Evolutionary conservation across 53 echinoderm and acorn worm genomes (phyloP), one percentile per base, ranked within the genome.

Genomic region (Holothuria scabra): DNA sequence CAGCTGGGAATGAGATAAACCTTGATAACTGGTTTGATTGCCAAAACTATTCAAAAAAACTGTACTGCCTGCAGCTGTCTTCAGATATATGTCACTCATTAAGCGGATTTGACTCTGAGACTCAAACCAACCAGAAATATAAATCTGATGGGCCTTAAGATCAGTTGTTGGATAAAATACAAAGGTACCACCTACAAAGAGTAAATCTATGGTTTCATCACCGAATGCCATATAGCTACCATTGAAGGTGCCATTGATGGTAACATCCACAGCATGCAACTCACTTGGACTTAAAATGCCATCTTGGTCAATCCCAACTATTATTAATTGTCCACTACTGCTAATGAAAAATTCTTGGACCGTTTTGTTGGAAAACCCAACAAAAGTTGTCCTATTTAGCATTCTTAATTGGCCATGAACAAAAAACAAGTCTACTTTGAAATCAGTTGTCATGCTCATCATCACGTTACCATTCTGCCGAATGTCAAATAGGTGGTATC

Each of bases 351-450:
- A 68, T 3, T 29, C 38, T 33, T 68, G 20, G 2, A 68, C 35
- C 19, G 9, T 33, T 10, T 68, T 30, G 35, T 16, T 18, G n/a
- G 68, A 68, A 33, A 12, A 68, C 4, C 68, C 68, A 13, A 6
- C 38, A n/a, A 68, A 68, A 38, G 16, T 33, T 18, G 38, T n/a
- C 33, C 38, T 38, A 19, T 68, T 29, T n/a, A 35, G 33, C 33
- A 68, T 19, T 18, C 26, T 28, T 30, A 66, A 31, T 18, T 12
- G 9, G 9, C 66, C 66, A 66, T 28, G 29, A 20, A 32, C 28
- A 25, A 26, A 12, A 8, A 91, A 67, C 20, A 29, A 46, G 75
- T 91, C 86, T 8, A 86, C 67, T 44, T 79, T 88, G 76, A 91
- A 88, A 21, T 74, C 74, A 60, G 82, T 85, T 18, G 65, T 74